Evolutionary conservation across 1,140 invertebrate species (phyloP).

Genomic region (Chymomyza costata): DNA sequence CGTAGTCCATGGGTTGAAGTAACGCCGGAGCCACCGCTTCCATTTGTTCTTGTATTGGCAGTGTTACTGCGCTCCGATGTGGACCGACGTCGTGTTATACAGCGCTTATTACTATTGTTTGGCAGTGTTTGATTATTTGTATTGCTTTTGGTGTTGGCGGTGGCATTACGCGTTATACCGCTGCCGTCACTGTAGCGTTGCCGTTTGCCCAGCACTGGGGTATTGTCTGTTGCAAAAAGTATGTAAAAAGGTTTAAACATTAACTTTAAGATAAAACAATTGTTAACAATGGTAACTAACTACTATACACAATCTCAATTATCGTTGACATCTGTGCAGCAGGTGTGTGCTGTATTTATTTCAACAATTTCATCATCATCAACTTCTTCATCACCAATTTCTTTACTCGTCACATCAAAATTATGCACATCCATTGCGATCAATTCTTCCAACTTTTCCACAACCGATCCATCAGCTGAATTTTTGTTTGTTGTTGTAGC

Average conservation of each 20-base stretch:
- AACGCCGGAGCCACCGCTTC: slow-evolving; percentile 11
- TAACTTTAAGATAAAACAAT: too few relatives aligned
- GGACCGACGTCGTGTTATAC: slow-evolving; percentile 36
- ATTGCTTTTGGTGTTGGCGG: slow-evolving; percentile 57
- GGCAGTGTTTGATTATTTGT: slow-evolving; percentile 50
- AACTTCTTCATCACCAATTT: slow-evolving; percentile 31
- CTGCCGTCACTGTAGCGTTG: slow-evolving; percentile 53
- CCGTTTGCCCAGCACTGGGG: slow-evolving; percentile 2
- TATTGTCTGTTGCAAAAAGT: too few relatives aligned
- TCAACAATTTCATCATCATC: slow-evolving; percentile 15
- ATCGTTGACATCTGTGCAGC: too few relatives aligned
- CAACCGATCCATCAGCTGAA: slow-evolving; percentile 31
- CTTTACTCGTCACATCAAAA: slow-evolving; percentile 27
- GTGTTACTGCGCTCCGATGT: slow-evolving; percentile 39
- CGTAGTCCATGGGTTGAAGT: slow-evolving; percentile 45
- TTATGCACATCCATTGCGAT: slow-evolving; percentile 36
- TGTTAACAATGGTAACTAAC: too few relatives aligned
- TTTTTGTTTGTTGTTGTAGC: slow-evolving; percentile 4
- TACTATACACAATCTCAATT: too few relatives aligned
- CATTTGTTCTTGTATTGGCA: slow-evolving; percentile 16
- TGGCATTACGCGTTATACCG: background rate
- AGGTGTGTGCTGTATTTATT: slow-evolving; percentile 1
- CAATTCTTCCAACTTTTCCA: slow-evolving; percentile 58
- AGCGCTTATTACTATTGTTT: slow-evolving; percentile 35
- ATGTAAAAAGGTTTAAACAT: too few relatives aligned